Conservation (phyloP, 2,888 invertebrate genomes). For the Chironomus tentans region DNA sequence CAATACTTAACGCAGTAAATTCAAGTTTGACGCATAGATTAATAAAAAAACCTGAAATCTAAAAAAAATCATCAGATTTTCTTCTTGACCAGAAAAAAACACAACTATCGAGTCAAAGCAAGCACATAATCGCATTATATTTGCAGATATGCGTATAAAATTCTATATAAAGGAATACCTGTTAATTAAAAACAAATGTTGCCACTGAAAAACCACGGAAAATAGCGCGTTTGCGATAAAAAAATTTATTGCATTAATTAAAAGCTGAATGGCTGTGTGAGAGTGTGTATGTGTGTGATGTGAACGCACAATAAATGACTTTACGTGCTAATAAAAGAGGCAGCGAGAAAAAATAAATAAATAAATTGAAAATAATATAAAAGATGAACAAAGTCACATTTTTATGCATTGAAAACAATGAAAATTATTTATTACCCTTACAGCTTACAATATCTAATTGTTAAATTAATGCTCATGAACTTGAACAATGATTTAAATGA, state of each 20-base stretch:
- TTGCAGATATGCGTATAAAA: neutral
- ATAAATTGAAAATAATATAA: neutral
- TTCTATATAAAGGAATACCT: neutral
- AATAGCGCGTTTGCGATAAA: constrained; percentile 5
- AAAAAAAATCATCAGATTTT: neutral
- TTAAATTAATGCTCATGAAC: constrained; percentile 21
- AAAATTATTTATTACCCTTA: neutral
- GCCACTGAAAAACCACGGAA: constrained; percentile 4
- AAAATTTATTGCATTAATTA: constrained; percentile 21
- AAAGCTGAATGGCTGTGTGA: neutral
- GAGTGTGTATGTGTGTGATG: neutral
- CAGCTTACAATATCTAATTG: neutral
- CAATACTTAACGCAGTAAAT: too few relatives aligned
- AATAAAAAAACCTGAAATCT: too few relatives aligned
- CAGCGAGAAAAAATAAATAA: too few relatives aligned
- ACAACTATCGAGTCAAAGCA: too few relatives aligned
- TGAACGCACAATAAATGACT: neutral
- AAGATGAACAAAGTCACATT: neutral
- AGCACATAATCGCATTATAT: too few relatives aligned
- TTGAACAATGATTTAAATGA: constrained; percentile 11
- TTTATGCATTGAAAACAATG: neutral
- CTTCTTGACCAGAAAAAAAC: neutral
- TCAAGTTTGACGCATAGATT: too few relatives aligned
- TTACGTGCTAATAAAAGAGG: too few relatives aligned
- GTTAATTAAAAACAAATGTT: constrained; percentile 26